Evolutionary conservation across 2,113 vertebrate genomes (phyloP), one percentile per base, ranked within the genome.

Genomic region (Corythoichthys haematopterus): DNA sequence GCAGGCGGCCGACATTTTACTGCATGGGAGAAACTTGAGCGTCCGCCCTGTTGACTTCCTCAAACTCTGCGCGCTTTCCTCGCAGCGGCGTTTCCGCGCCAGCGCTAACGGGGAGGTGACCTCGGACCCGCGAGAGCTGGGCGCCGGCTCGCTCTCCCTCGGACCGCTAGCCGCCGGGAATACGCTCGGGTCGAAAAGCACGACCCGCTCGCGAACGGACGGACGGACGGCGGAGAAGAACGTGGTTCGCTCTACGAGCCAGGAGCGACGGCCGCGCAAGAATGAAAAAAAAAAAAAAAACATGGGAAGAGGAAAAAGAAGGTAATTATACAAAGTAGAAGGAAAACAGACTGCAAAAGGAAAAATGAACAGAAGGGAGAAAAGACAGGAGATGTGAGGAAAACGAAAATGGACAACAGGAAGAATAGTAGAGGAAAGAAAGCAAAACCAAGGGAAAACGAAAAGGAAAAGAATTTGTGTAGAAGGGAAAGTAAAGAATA

Each of bases 21-120:
- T 62, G 69, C 59, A 52, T 66, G 61, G 65, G 73, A 50, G 66
- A 73, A 81, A 40, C 43, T 75, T 76, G n/a, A 61, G 74, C 74
- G 78, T 81, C 79, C 69, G 78, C 28, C 75, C 74, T 74, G 68
- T 84, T 71, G 72, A 86, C 72, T 82, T 86, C 75, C 78, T 81
- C 68, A 60, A 43, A 68, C 80, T 75, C 72, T 38, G 66, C 76
- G 66, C 55, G 56, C 59, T 59, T 78, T 69, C 81, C 82, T 82
- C 80, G 62, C 76, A 80, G 82, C 81, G 16, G 52, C 20, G 20
- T 12, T 55, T 55, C 52, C 52, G 33, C 12, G 52, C 2, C 52
- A 55, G 52, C 52, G 4, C 48, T 55, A 55, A 28, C 28, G 52
- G 33, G 52, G 52, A 50, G 73, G 6, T 65, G 83, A 85, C 77